phyloP scores from a whole-genome alignment of 2,113 vertebrate species.

The Xyrauchen texanus region DNA sequence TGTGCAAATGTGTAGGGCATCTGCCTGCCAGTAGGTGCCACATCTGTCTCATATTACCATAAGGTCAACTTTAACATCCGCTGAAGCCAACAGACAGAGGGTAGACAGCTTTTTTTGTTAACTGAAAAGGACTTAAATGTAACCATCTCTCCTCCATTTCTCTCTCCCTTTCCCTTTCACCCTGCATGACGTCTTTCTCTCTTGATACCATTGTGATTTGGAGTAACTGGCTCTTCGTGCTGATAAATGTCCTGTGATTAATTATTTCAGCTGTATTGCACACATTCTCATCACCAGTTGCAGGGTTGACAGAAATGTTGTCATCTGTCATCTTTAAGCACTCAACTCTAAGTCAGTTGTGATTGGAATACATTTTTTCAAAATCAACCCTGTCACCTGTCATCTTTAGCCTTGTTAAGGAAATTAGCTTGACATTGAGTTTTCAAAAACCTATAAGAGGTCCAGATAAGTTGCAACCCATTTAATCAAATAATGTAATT shows the following conservation, averaged over 20 bases:
- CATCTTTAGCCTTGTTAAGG: neutral
- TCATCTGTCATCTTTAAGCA: neutral
- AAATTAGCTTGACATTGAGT: neutral
- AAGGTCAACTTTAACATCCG: slow-evolving; percentile 19
- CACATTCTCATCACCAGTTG: slow-evolving; percentile 13
- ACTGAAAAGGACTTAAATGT: slow-evolving; percentile 29
- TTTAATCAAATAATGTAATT: neutral
- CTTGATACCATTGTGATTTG: slow-evolving; percentile 12
- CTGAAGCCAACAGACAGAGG: slow-evolving; percentile 24
- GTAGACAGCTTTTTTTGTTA: slow-evolving; percentile 19
- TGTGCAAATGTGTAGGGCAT: slow-evolving; percentile 16
- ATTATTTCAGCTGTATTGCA: slow-evolving; percentile 29
- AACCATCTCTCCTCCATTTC: neutral
- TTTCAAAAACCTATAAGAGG: neutral
- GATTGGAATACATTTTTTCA: slow-evolving; percentile 4
- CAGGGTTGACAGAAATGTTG: slow-evolving; percentile 15
- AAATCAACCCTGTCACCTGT: neutral
- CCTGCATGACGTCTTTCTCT: neutral
- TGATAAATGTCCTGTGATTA: slow-evolving; percentile 10
- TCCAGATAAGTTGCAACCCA: neutral
- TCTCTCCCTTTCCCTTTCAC: slow-evolving; percentile 12
- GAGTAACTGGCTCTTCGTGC: neutral
- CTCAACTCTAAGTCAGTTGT: neutral
- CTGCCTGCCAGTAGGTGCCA: slow-evolving; percentile 32
- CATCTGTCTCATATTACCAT: slow-evolving; percentile 43